Percentiles rank a stretch among this genome's conserved stretches.
phyloP scores from a whole-genome alignment of 2,888 invertebrate genomes.

The Uloborus plumipes region DNA sequence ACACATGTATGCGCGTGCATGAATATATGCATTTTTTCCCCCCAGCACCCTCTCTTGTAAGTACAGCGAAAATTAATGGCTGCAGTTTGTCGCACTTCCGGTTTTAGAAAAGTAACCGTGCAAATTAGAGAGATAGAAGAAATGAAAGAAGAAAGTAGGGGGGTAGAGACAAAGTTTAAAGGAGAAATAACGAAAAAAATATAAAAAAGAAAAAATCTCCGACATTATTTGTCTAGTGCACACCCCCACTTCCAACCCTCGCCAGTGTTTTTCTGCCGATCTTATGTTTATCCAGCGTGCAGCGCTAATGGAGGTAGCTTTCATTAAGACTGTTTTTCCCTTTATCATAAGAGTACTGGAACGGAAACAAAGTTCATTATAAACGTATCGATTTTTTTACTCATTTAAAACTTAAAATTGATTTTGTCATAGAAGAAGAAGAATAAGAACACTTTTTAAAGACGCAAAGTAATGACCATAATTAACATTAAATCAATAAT shows the following conservation, averaged over 20 bases:
- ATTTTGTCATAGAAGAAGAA: conserved; percentile 63
- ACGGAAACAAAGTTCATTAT: conserved; percentile 64
- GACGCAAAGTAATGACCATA: conserved; percentile 65
- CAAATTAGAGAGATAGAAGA: conserved; percentile 64
- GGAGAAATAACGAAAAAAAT: conserved; percentile 31
- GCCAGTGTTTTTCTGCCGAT: conserved; percentile 38
- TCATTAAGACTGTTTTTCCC: conserved; percentile 65
- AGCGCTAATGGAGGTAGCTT: conserved; percentile 61
- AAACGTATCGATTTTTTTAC: conserved; percentile 64
- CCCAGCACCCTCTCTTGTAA: conserved; percentile 45
- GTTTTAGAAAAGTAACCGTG: conserved; percentile 64
- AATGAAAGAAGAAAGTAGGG: conserved; percentile 41
- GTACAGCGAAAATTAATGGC: conserved; percentile 62
- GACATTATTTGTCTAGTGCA: conserved; percentile 58
- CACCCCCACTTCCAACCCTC: conserved; percentile 11
- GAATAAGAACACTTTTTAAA: conserved; percentile 65
- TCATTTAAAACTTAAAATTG: conserved; percentile 65
- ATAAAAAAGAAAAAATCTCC: conserved; percentile 38
- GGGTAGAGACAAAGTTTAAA: conserved; percentile 41
- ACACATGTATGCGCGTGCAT: conserved; percentile 30
- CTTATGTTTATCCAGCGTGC: conserved; percentile 63
- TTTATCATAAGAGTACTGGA: conserved; percentile 59
- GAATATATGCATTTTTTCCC: conserved; percentile 22
- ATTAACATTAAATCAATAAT: conserved; percentile 65
- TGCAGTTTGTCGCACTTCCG: conserved; percentile 62